These are phyloP conservation scores for Tyto alba DNA, from an alignment of 2,113 vertebrate species.

Conservation along the genomic window DNA sequence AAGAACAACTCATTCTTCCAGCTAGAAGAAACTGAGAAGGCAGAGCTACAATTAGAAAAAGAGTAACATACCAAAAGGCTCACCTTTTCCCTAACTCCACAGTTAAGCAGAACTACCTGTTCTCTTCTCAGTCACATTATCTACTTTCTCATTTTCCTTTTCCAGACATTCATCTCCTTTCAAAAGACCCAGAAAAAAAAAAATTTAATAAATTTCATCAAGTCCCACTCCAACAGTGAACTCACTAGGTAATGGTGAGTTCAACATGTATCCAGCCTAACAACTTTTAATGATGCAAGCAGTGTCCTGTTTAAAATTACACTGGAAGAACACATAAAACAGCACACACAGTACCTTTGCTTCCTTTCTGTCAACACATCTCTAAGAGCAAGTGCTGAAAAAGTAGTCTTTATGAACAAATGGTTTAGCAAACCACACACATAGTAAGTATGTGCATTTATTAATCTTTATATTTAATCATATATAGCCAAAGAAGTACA, in stretches of 20 bases:
- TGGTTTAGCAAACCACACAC: neutral
- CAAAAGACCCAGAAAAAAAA: neutral
- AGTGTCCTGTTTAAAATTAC: neutral
- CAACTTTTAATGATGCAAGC: neutral
- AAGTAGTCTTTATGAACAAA: neutral
- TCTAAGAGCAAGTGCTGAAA: neutral
- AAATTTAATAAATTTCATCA: neutral
- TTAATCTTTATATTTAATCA: neutral
- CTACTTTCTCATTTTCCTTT: neutral
- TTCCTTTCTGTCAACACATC: neutral
- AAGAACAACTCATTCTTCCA: neutral
- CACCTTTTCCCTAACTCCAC: neutral
- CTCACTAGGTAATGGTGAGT: neutral
- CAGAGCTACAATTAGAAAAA: neutral
- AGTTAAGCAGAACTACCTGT: neutral
- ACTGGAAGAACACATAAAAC: neutral
- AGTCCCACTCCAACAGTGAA: neutral
- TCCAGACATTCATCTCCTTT: neutral
- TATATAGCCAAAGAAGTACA: neutral
- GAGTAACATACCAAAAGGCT: neutral
- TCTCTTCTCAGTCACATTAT: neutral
- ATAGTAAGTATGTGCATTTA: neutral
- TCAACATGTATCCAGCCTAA: neutral
- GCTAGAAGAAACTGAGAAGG: neutral
- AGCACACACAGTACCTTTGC: neutral